Base-by-base conservation (phyloP, 2,888 invertebrate species). In the Pollenia griseotomentosa region DNA sequence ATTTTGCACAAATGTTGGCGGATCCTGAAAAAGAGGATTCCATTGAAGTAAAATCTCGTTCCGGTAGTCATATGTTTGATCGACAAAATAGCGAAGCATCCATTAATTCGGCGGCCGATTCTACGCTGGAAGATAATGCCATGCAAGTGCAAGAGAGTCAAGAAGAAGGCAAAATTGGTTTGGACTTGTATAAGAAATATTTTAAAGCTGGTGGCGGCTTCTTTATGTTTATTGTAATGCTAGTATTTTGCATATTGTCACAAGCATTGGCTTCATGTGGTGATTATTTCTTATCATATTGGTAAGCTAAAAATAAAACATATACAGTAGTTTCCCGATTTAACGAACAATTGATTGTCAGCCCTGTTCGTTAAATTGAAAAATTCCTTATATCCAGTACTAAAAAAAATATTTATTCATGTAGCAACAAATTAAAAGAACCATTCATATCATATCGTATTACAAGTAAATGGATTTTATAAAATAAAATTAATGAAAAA, bases 231-330 rank as follows among this genome's bases (percentile, higher is more conserved):
- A 89, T 94, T 19, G 91, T 95, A 0, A 94, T 97, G 93, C 88
- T 96, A 5, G 65, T 95, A 3, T 94, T 96, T 44, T 97, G 96
- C 88, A 89, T 96, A 23, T 87, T 96, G 0, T 95, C 97, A 1
- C 97, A 97, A 93, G 89, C 95, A 8, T 93, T 96, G 55, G 96
- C 96, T 1, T 97, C 97, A 11, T 95, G 95, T 8, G 95, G 96
- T 0, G 97, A 97, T 92, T 97, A 96, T 93, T 97, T 97, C 94
- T 95, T 97, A 9, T 95, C 96, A 8, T 95, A 95, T 91, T 97
- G 97, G 97, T 81, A 84, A 89, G 90, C 71, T 65, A 16, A 12
- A 33, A 42, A 42, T 61, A 11, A 51, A 59, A 51, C 33, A 40
- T n/a, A 33, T 59, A 66, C 12, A n/a, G n/a, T n/a, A n/a, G n/a